Percentiles rank a stretch among this genome's conserved stretches.
Conservation (phyloP, 1,140 invertebrate genomes). For the Pantala flavescens region DNA sequence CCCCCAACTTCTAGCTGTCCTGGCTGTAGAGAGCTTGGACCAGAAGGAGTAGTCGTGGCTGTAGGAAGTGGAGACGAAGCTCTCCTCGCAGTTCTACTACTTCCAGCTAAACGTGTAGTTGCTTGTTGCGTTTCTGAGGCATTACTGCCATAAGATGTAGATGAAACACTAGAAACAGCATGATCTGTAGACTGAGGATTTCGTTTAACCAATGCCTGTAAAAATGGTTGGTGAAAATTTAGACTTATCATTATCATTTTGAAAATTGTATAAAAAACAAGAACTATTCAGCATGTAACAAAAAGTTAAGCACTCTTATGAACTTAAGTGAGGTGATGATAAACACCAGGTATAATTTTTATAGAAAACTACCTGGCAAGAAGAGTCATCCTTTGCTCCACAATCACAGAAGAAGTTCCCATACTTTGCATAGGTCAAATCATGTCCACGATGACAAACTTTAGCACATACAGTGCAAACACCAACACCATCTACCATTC, state of each 20-base stretch:
- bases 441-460: slow-evolving; percentile 93
- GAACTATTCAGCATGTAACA: background rate
- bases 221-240: slow-evolving; percentile 24
- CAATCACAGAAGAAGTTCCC: slow-evolving; percentile 99
- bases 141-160: background rate
- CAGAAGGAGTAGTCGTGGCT: background rate
- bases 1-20: background rate
- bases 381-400: slow-evolving; percentile 86
- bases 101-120: background rate
- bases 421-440: slow-evolving; percentile 95
- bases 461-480: slow-evolving; percentile 94
- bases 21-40: background rate
- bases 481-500: slow-evolving; percentile 95
- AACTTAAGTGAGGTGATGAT: too few species aligned
- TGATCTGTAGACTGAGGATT: slow-evolving; percentile 42
- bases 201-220: slow-evolving; percentile 62
- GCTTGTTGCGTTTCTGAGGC: background rate
- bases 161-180: slow-evolving; percentile 16
- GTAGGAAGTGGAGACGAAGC: background rate
- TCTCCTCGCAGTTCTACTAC: background rate
- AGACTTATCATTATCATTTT: slow-evolving; percentile 7
- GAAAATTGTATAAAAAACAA: background rate
- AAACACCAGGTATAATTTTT: too few species aligned
- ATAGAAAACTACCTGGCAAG: slow-evolving; percentile 39
- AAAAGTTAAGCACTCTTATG: background rate